Evolutionary conservation across 2,113 vertebrate species (phyloP), one percentile per base, ranked within the genome.

Genomic region (Sylvietta virens): DNA sequence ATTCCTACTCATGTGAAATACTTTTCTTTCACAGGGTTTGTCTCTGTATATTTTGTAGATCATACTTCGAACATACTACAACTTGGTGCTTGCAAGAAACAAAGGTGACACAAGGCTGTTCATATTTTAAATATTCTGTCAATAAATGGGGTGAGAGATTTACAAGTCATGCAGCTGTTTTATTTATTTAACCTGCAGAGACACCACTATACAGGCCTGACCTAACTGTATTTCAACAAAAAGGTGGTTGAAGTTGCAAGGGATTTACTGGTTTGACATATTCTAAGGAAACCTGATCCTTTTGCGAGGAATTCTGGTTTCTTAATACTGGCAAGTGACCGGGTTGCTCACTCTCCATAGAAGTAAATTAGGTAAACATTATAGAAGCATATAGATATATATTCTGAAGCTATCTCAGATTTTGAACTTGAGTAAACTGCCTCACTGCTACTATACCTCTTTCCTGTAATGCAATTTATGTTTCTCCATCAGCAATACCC

Each of bases 131-230:
- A 53, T 54, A 71, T 10, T 62, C 56, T 6, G 2, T n/a, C 54
- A 82, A 62, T 28, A 82, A 79, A 51, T 11, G 6, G 10, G 8
- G 48, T 11, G 33, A 35, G 30, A 74, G 11, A 64, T 47, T 76
- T 35, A 72, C 33, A 37, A 88, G 21, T 44, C 57, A 78, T 3
- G 5, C 13, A 64, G 40, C 35, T 82, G 28, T 42, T 37, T 33
- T 58, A 70, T 58, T 69, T 77, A 69, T 53, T 76, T 93, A 90
- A 70, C 26, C 65, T 74, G 42, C 39, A 77, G 40, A 86, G 44
- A 65, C 42, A 56, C 4, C 11, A 21, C 48, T 30, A 17, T 5
- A 47, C 21, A 56, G n/a, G 35, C 33, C 39, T 17, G 10, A 74
- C 33, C 39, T 58, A 81, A 66, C 5, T 9, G 51, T 58, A 51